Percentiles rank a stretch among this genome's conserved stretches.
Evolutionary conservation across 1,140 invertebrate genomes (phyloP).

Genomic region (Lepidurus couesii): DNA sequence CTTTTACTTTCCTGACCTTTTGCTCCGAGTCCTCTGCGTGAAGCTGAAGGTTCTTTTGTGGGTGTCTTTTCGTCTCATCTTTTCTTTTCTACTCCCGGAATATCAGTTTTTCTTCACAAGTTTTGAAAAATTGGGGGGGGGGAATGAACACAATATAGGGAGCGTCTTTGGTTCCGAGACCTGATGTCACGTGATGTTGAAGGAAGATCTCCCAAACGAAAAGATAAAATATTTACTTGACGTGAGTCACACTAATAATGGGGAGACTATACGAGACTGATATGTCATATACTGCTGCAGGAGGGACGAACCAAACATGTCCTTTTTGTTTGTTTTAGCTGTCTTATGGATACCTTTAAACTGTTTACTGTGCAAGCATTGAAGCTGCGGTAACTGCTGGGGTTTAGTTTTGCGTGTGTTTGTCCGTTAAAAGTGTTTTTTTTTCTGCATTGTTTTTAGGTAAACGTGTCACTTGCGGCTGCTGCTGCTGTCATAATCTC

Average conservation of each 20-base stretch:
- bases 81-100: background rate
- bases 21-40: background rate
- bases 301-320: background rate
- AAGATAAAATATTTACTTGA: slow-evolving; percentile 5
- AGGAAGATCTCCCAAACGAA: background rate
- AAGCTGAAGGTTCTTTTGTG: background rate
- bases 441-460: background rate
- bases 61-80: background rate
- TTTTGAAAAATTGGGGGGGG: background rate
- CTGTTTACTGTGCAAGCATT: background rate
- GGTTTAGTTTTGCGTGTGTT: background rate
- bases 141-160: background rate
- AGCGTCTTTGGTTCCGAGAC: background rate
- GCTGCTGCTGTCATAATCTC: background rate
- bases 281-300: background rate
- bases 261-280: slow-evolving; percentile 1
- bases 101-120: background rate
- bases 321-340: background rate
- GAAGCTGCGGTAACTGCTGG: background rate
- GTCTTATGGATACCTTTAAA: background rate
- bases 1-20: background rate
- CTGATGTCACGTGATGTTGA: background rate
- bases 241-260: background rate
- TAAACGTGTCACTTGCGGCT: background rate
- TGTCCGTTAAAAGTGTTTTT: background rate